Percentiles rank a stretch among this genome's conserved stretches.
phyloP scores from a whole-genome alignment of 2,888 invertebrate genomes.

The Hypomecis atomaria region DNA sequence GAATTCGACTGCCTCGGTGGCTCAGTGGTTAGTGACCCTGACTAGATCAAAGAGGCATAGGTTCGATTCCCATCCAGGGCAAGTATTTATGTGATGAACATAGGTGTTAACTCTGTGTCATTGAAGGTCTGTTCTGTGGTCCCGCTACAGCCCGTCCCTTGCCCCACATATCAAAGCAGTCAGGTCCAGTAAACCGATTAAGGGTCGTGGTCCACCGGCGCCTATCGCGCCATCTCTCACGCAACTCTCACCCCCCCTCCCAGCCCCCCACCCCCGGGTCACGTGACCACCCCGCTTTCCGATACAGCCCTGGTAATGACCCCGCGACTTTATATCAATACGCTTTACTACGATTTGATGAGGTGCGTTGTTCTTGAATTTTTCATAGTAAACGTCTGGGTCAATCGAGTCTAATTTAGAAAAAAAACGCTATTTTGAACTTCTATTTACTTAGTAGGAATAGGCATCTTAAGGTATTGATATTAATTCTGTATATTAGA shows the following conservation, averaged over 20 bases:
- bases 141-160: conserved; percentile 33
- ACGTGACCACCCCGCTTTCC: conserved; percentile 62
- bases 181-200: conserved; percentile 79
- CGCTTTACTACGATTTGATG: conserved; percentile 40
- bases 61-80: too few species aligned
- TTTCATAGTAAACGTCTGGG: conserved; percentile 7
- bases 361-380: conserved; percentile 27
- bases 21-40: too few species aligned
- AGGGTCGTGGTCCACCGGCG: conserved; percentile 60
- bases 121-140: too few species aligned
- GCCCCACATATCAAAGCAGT: conserved; percentile 52
- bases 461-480: too few species aligned
- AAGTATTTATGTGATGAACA: too few species aligned
- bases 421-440: not conserved
- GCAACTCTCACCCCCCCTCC: conserved; percentile 51
- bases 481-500: too few species aligned
- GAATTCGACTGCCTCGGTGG: too few species aligned
- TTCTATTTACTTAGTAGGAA: too few species aligned
- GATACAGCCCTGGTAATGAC: conserved; percentile 72
- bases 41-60: too few species aligned
- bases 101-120: too few species aligned
- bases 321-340: conserved; percentile 70
- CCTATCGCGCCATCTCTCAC: conserved; percentile 75
- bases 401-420: not conserved
- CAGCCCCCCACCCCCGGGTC: conserved; percentile 43